Conservation (phyloP, 2,113 vertebrate genomes). For the Dasyornis broadbenti region DNA sequence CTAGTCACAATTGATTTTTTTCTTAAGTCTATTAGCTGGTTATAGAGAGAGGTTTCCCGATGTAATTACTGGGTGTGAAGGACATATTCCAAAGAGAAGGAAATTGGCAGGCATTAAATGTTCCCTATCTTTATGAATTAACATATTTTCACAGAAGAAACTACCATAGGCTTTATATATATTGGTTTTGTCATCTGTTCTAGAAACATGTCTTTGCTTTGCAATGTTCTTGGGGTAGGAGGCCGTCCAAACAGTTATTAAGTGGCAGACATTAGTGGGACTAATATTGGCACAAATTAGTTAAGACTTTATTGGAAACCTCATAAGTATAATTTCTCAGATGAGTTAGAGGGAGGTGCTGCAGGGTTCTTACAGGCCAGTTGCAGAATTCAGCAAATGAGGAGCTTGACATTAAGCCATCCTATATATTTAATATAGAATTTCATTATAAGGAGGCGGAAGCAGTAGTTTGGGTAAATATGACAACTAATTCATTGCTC, state of each 20-base stretch:
- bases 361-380: neutral
- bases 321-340: neutral
- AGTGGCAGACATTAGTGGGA: neutral
- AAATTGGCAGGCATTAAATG: neutral
- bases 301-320: neutral
- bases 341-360: neutral
- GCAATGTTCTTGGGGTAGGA: neutral
- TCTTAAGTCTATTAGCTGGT: neutral
- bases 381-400: neutral
- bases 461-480: neutral
- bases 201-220: neutral
- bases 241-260: neutral
- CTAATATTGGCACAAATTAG: neutral
- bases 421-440: neutral
- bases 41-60: neutral
- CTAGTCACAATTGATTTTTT: neutral
- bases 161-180: neutral
- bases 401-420: neutral
- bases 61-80: neutral
- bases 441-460: neutral
- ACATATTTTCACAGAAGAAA: neutral
- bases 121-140: conserved; percentile 47
- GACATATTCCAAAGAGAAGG: neutral
- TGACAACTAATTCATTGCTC: neutral
- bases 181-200: neutral